These are phyloP conservation scores for Rostratula benghalensis DNA, from an alignment of 2,113 vertebrate species.

Conservation along the genomic window DNA sequence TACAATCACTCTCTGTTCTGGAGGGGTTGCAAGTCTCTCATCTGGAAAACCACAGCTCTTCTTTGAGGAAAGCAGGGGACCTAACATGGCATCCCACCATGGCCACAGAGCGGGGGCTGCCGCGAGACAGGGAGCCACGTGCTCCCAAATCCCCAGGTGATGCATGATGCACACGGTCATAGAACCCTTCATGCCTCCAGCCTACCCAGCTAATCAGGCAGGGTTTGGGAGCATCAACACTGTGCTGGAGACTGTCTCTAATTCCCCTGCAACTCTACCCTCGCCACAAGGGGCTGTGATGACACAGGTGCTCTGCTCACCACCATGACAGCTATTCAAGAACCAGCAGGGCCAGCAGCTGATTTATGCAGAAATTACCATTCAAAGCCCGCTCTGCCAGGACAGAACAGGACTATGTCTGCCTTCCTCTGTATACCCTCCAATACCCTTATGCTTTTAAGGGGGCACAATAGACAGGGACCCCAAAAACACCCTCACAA, in stretches of 20 bases:
- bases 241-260: background rate
- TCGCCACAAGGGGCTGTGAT: rapidly evolving
- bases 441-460: background rate
- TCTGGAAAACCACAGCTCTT: background rate
- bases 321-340: background rate
- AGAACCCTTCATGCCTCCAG: background rate
- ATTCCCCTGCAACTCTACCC: background rate
- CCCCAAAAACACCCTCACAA: background rate
- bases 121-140: background rate
- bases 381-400: background rate
- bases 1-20: background rate
- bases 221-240: rapidly evolving
- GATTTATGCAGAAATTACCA: background rate
- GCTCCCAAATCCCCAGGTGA: background rate
- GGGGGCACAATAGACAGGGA: background rate
- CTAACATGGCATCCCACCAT: background rate
- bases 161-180: too few species aligned
- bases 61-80: background rate
- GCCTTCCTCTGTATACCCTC: background rate
- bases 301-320: background rate
- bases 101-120: background rate
- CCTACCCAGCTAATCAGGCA: background rate
- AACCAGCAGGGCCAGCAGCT: background rate
- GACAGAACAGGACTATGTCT: background rate
- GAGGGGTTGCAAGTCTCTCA: background rate